Evolutionary conservation across 2,797 vertebrate genomes (phyloP).

Genomic region (Acipenser oxyrinchus): DNA sequence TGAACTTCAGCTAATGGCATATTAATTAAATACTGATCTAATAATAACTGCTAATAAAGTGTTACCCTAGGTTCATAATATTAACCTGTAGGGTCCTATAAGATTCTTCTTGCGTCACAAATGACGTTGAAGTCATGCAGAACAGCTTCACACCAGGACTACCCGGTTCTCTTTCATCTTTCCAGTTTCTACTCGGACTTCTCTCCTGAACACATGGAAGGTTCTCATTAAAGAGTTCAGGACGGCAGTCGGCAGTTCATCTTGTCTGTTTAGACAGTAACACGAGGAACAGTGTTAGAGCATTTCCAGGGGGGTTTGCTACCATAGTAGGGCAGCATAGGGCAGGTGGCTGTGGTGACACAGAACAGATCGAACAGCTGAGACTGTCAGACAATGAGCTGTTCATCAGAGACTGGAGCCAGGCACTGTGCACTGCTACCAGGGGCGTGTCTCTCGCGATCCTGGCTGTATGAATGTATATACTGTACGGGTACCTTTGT

Average conservation of each 20-base stretch:
- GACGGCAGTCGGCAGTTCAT: slow-evolving; percentile 22
- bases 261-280: slow-evolving; percentile 27
- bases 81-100: slow-evolving; percentile 6
- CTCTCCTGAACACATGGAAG: neutral
- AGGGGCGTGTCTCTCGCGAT: neutral
- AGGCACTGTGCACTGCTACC: slow-evolving; percentile 4
- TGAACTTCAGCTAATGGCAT: too few relatives aligned
- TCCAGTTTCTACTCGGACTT: neutral
- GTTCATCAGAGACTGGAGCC: neutral
- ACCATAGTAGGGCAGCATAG: slow-evolving; percentile 35
- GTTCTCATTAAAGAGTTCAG: slow-evolving; percentile 13
- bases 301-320: slow-evolving; percentile 23
- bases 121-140: neutral
- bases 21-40: too few relatives aligned
- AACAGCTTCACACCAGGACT: neutral
- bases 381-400: too few relatives aligned
- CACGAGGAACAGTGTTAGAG: slow-evolving; percentile 21
- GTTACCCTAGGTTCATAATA: neutral
- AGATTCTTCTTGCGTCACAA: neutral
- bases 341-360: slow-evolving; percentile 36
- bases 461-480: too few relatives aligned
- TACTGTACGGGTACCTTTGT: too few relatives aligned
- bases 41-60: neutral
- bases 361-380: neutral
- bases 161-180: neutral